phyloP scores from a whole-genome alignment of 2,797 vertebrate species.

The Otolemur crassicaudatus region DNA sequence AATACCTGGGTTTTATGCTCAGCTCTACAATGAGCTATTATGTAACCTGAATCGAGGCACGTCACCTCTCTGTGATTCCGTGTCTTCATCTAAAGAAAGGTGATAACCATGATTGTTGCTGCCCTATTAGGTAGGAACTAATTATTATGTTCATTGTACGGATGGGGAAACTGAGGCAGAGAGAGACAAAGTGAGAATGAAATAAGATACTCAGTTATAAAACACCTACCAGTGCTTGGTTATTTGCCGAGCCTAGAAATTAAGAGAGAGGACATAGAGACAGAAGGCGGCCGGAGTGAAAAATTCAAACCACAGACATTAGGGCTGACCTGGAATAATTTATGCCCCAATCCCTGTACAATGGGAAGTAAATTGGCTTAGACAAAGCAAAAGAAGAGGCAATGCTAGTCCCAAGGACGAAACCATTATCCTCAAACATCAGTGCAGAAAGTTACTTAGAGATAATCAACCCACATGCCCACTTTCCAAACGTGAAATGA shows the following conservation, averaged over 20 bases:
- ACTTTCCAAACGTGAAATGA: background rate
- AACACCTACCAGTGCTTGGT: background rate
- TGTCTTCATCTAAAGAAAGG: background rate
- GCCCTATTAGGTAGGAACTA: background rate
- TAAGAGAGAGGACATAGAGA: background rate
- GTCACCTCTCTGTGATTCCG: background rate
- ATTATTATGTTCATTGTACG: fast-evolving
- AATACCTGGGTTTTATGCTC: background rate
- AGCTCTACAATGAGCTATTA: background rate
- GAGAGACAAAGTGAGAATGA: too few relatives aligned
- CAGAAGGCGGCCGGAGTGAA: background rate
- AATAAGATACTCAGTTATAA: background rate
- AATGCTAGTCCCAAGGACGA: fast-evolving
- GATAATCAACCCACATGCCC: background rate
- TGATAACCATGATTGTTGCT: too few relatives aligned
- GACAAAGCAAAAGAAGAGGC: background rate
- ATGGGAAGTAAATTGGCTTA: fast-evolving
- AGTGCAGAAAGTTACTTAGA: background rate
- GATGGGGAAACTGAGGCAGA: background rate
- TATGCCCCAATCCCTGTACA: fast-evolving
- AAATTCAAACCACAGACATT: background rate
- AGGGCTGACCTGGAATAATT: background rate
- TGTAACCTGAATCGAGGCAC: fast-evolving
- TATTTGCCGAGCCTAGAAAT: background rate
- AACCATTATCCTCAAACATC: background rate